These are phyloP conservation scores for Muschampia plurimacula DNA, from an alignment of 2,888 invertebrate genomes.

Conservation along the genomic window DNA sequence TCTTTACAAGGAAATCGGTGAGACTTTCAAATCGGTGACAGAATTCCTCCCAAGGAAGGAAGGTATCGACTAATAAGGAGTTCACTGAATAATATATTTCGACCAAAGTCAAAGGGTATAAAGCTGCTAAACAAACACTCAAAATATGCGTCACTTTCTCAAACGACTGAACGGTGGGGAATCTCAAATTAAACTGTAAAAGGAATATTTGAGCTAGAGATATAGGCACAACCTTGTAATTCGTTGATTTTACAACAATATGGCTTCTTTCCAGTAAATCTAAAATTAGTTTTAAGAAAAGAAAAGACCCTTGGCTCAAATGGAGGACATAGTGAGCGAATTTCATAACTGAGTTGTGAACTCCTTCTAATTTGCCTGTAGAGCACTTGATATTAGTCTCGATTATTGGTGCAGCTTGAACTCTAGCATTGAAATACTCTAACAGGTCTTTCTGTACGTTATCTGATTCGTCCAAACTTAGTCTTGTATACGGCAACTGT, in stretches of 20 bases:
- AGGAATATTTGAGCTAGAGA: conserved; percentile 95
- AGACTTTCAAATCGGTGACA: conserved; percentile 94
- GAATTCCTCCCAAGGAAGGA: conserved; percentile 96
- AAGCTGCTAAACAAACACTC: conserved; percentile 95
- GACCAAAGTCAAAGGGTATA: conserved; percentile 94
- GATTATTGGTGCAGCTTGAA: conserved; percentile 92
- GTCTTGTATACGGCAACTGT: conserved; percentile 92
- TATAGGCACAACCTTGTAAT: conserved; percentile 96
- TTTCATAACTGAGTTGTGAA: conserved; percentile 89
- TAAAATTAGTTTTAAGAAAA: conserved; percentile 95
- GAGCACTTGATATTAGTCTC: conserved; percentile 92
- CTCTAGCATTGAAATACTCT: conserved; percentile 94
- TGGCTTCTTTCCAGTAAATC: conserved; percentile 97
- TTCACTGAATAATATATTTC: conserved; percentile 98
- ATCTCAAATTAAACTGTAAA: conserved; percentile 95
- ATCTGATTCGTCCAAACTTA: conserved; percentile 92
- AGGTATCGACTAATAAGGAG: conserved; percentile 91
- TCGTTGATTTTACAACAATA: conserved; percentile 96
- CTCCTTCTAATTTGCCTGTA: conserved; percentile 88
- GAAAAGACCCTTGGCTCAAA: conserved; percentile 94
- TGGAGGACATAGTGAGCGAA: conserved; percentile 94
- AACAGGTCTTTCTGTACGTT: conserved; percentile 93
- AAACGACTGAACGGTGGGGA: conserved; percentile 95
- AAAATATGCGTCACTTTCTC: conserved; percentile 95
- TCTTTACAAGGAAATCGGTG: conserved; percentile 94